Conservation (phyloP, 2,113 vertebrate species). For the Rhineura floridana region DNA sequence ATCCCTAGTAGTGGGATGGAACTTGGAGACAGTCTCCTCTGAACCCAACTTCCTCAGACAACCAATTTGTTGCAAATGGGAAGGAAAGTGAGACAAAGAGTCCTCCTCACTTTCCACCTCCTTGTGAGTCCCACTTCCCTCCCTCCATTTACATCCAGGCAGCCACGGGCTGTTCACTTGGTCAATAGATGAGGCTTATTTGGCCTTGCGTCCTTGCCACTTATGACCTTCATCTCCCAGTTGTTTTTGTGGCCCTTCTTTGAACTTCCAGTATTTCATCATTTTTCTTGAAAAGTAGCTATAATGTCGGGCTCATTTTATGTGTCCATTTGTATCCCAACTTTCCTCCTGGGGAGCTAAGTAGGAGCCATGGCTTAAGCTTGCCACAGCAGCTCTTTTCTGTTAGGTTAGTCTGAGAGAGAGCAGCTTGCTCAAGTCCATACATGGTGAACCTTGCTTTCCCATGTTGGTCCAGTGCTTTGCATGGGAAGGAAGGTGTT, state of each 20-base stretch:
- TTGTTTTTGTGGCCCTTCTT: background rate
- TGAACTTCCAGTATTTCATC: background rate
- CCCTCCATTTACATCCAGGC: background rate
- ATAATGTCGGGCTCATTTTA: background rate
- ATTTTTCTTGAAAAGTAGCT: background rate
- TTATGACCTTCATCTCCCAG: background rate
- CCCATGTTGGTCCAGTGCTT: background rate
- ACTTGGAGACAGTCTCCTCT: background rate
- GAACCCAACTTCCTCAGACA: background rate
- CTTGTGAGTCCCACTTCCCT: background rate
- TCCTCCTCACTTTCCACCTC: background rate
- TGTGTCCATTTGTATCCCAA: background rate
- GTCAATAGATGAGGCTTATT: background rate
- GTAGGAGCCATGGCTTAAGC: background rate
- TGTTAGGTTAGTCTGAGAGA: background rate
- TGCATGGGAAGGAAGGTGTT: no score
- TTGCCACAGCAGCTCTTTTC: background rate
- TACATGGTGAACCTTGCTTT: background rate
- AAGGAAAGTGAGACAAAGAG: background rate
- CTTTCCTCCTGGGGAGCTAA: background rate
- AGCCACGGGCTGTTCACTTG: background rate
- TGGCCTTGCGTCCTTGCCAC: background rate
- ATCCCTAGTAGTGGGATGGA: no score
- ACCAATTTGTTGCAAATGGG: background rate
- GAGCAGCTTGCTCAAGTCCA: background rate